Conservation (phyloP, 2,797 vertebrate species). For the Adrianichthys oophorus region DNA sequence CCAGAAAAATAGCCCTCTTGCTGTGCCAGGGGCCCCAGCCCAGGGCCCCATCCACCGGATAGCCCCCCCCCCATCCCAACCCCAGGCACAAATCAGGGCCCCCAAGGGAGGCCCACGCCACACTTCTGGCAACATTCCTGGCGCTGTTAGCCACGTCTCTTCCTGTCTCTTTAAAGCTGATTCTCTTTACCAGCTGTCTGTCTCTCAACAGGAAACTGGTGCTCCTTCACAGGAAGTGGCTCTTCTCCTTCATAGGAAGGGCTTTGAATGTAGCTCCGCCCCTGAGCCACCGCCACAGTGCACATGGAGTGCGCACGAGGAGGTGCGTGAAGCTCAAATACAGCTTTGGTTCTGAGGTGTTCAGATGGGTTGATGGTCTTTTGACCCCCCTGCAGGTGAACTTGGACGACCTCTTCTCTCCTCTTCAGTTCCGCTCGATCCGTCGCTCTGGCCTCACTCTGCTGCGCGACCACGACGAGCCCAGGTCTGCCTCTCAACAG, state of each 20-base stretch:
- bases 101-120: too few species aligned
- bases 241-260: constrained; percentile 89
- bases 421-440: constrained; percentile 51
- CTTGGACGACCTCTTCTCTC: constrained; percentile 36
- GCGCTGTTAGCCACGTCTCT: too few species aligned
- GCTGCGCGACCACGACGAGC: constrained; percentile 35
- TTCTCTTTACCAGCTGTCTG: not conserved
- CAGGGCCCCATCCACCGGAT: too few species aligned
- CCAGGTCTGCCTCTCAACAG: constrained; percentile 11
- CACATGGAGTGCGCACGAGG: constrained; percentile 45
- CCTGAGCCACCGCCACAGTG: constrained; percentile 26
- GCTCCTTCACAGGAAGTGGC: constrained; percentile 85
- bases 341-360: not conserved
- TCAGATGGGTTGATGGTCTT: not conserved
- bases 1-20: too few species aligned
- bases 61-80: too few species aligned
- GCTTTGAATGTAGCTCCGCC: constrained; percentile 85
- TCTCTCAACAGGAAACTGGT: constrained; percentile 71
- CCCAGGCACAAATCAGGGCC: too few species aligned
- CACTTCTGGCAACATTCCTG: too few species aligned
- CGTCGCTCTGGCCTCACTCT: constrained; percentile 78
- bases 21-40: too few species aligned
- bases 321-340: constrained; percentile 29
- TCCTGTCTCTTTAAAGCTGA: too few species aligned
- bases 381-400: constrained; percentile 34